phyloP scores from a whole-genome alignment of 1,140 invertebrate species.

The Pogonognathellus flavescens region DNA sequence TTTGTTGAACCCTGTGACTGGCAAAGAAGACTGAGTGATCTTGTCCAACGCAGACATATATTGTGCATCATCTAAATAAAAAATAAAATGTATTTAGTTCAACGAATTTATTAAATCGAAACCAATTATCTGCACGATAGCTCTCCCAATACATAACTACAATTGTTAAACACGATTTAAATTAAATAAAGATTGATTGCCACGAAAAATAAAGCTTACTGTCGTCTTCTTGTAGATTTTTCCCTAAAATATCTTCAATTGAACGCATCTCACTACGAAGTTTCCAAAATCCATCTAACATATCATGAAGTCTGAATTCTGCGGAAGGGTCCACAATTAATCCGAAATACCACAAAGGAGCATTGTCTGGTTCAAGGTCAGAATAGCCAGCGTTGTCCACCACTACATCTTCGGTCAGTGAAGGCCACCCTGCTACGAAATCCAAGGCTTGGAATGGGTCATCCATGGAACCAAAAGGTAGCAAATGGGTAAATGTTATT shows the following conservation, averaged over 20 bases:
- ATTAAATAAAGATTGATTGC: too few species aligned
- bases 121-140: too few species aligned
- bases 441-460: conserved; percentile 78
- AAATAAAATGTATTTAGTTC: neutral
- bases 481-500: conserved; percentile 55
- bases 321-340: conserved; percentile 74
- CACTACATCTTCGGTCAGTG: conserved; percentile 86
- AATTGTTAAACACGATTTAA: too few species aligned
- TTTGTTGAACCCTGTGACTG: conserved; percentile 50
- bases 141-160: too few species aligned
- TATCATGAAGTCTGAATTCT: conserved; percentile 78
- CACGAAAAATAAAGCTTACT: too few species aligned
- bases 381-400: conserved; percentile 89
- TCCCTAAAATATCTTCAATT: conserved; percentile 75
- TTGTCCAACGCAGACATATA: conserved; percentile 72
- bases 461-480: conserved; percentile 66
- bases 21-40: conserved; percentile 66
- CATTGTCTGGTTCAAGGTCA: conserved; percentile 88
- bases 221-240: conserved; percentile 70
- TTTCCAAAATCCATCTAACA: conserved; percentile 74
- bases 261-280: conserved; percentile 71
- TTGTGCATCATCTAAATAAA: conserved; percentile 66
- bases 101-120: too few species aligned
- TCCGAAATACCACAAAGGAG: conserved; percentile 78
- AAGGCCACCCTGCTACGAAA: conserved; percentile 89